Conservation (phyloP, 2,113 vertebrate genomes). For the Candoia aspera region DNA sequence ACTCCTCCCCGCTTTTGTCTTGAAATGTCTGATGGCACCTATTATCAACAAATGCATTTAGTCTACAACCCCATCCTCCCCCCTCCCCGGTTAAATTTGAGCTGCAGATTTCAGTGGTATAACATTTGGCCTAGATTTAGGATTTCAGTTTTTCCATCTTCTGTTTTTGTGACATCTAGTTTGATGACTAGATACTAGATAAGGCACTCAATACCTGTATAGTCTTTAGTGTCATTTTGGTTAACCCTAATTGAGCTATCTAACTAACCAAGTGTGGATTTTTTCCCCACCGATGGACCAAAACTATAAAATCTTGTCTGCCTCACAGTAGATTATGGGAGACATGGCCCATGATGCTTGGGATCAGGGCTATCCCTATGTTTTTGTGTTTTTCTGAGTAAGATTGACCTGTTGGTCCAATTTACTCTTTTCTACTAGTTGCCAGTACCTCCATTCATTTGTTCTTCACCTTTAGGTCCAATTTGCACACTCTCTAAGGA, state of each 20-base stretch:
- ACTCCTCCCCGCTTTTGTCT: not conserved
- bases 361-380: not conserved
- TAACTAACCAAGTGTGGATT: not conserved
- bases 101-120: not conserved
- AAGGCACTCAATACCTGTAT: not conserved
- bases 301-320: not conserved
- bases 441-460: not conserved
- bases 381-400: not conserved
- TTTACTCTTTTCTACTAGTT: not conserved
- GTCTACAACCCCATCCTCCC: not conserved
- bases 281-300: not conserved
- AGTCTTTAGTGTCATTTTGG: not conserved
- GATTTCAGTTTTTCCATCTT: not conserved
- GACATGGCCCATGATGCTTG: not conserved
- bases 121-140: not conserved
- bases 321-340: not conserved
- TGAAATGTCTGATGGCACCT: not conserved
- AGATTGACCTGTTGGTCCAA: not conserved
- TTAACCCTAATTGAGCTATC: not conserved
- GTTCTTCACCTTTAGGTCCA: not conserved
- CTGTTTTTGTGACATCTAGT: not conserved
- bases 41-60: not conserved
- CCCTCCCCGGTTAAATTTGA: not conserved
- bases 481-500: not conserved
- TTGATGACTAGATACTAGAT: not conserved